Evolutionary conservation across 1,140 invertebrate species (phyloP), one percentile per base, ranked within the genome.

Genomic region (Listronotus bonariensis): DNA sequence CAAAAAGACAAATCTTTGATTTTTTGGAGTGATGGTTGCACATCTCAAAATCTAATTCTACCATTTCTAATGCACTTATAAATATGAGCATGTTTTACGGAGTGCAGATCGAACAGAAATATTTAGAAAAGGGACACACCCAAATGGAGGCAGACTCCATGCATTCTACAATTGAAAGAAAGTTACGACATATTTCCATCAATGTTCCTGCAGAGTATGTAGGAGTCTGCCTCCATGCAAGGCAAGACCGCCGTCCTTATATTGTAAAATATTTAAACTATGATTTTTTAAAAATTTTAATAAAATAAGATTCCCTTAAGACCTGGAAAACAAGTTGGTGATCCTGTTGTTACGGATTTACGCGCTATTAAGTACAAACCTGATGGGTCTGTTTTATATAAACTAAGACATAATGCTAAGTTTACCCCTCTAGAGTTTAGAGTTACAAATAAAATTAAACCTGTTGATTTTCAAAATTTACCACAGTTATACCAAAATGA

Each of bases 131-230:
- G 6, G 46, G 46, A 3, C 46, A 18, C 31, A 60, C 45, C 40
- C 58, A 52, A 41, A 60, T 60, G 34, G 46, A 60, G 20, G 34
- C 20, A 11, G 58, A 60, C 34, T 32, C 8, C 12, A 57, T 32
- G 12, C n/a, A 49, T 20, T 12, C 46, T 8, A 32, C 20, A 18
- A 49, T 17, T 17, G 20, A 49, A 49, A 9, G 18, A 26, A 26
- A 9, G 8, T 26, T 61, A 9, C 51, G 18, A 40, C 51, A 61
- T 20, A 51, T 20, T 26, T 41, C n/a, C 9, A 51, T 61, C 3
- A 42, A 61, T 52, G 48, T 53, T 9, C 58, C 58, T 9, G 58
- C 48, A 6, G 58, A 49, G 9, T 49, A 49, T 49, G 18, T 49
- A 8, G n/a, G 12, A 6, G 18, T 49, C n/a, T 49, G 18, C 20